phyloP scores from a whole-genome alignment of 2,888 invertebrate species.

The Euspilapteryx auroguttella region DNA sequence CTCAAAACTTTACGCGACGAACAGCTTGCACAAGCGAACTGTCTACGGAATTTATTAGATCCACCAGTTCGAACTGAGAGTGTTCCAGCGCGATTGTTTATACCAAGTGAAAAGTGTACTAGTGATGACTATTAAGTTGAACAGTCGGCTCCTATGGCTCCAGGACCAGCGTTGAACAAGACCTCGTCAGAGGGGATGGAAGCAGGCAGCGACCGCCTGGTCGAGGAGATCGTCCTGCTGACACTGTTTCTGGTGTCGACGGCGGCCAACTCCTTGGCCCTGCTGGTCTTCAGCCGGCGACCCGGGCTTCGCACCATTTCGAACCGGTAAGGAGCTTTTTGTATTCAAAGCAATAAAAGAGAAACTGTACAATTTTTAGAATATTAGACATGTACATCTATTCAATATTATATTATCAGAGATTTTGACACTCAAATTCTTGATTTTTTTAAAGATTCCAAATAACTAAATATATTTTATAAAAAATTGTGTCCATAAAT shows the following conservation, averaged over 20 bases:
- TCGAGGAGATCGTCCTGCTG: slow-evolving; percentile 52
- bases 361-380: too few species aligned
- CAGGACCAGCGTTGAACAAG: slow-evolving; percentile 47
- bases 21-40: slow-evolving; percentile 18
- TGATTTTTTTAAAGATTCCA: too few species aligned
- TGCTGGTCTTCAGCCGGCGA: slow-evolving; percentile 73
- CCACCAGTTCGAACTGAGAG: slow-evolving; percentile 20
- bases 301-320: slow-evolving; percentile 77
- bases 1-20: slow-evolving; percentile 54
- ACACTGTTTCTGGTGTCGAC: slow-evolving; percentile 67
- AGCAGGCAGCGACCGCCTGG: slow-evolving; percentile 35
- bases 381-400: too few species aligned
- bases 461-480: too few species aligned
- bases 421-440: too few species aligned
- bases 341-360: too few species aligned
- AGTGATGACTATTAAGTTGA: slow-evolving; percentile 53
- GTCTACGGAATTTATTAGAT: background rate
- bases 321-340: slow-evolving; percentile 78
- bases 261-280: slow-evolving; percentile 70
- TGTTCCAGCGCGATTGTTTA: slow-evolving; percentile 38
- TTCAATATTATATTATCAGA: too few species aligned
- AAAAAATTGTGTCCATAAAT: too few species aligned
- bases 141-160: slow-evolving; percentile 33
- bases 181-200: slow-evolving; percentile 44
- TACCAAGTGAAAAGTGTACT: slow-evolving; percentile 21